Evolutionary conservation across 2,888 invertebrate genomes (phyloP).

Genomic region (Panopea generosa): DNA sequence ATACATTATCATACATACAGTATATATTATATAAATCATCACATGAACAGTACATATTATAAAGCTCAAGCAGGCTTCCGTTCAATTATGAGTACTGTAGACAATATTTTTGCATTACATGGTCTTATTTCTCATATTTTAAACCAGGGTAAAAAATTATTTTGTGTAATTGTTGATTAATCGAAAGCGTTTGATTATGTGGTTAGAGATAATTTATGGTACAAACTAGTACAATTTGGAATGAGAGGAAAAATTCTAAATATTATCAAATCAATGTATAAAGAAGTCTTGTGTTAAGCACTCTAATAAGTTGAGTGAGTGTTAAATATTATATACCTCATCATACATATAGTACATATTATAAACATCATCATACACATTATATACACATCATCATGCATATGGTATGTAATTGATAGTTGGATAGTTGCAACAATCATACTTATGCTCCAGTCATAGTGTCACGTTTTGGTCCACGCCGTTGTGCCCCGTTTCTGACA

Average conservation of each 20-base stretch:
- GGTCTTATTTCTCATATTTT: conserved; percentile 6
- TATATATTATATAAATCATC: too few relatives aligned
- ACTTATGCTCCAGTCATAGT: too few relatives aligned
- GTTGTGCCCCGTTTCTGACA: too few relatives aligned
- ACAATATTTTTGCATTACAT: conserved; percentile 16
- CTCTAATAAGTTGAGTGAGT: background rate
- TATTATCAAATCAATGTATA: background rate
- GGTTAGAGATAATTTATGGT: conserved; percentile 6
- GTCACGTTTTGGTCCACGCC: too few relatives aligned
- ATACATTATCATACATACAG: too few relatives aligned
- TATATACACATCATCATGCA: too few relatives aligned
- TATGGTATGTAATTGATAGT: too few relatives aligned
- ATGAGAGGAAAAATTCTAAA: background rate
- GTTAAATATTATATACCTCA: too few relatives aligned
- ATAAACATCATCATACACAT: too few relatives aligned
- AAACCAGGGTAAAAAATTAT: conserved; percentile 1
- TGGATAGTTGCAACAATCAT: too few relatives aligned
- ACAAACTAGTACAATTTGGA: conserved; percentile 1
- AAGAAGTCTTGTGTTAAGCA: background rate
- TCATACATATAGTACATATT: too few relatives aligned
- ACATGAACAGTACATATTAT: too few relatives aligned
- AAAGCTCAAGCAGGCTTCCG: conserved; percentile 20
- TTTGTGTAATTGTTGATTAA: conserved; percentile 25
- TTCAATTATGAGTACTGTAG: conserved; percentile 4
- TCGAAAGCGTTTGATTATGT: conserved; percentile 13